Conservation (phyloP, 2,888 invertebrate genomes). For the Rhamnusium bicolor region DNA sequence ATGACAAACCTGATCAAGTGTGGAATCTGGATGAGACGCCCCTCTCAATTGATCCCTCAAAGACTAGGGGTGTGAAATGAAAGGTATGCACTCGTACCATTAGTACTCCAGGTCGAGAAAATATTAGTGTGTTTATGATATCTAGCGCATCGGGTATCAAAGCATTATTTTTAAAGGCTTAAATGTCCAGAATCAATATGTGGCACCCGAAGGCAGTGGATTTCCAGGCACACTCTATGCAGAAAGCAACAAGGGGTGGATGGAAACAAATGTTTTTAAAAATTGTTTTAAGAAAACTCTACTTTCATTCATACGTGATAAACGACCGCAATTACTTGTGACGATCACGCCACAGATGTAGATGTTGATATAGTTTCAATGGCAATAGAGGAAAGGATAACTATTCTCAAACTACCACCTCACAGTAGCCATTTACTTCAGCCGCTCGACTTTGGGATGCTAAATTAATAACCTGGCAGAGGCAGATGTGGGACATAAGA, state of each 20-base stretch:
- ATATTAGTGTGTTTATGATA: no score
- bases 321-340: slow-evolving; percentile 39
- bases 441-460: slow-evolving; percentile 55
- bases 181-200: slow-evolving; percentile 63
- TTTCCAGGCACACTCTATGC: slow-evolving; percentile 57
- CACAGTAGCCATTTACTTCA: not conserved
- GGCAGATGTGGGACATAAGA: not conserved
- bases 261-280: slow-evolving; percentile 45
- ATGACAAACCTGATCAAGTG: no score
- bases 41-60: no score
- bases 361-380: not conserved
- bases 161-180: slow-evolving; percentile 61
- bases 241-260: slow-evolving; percentile 60
- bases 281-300: slow-evolving; percentile 48
- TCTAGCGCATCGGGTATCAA: slow-evolving; percentile 59
- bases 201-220: slow-evolving; percentile 29
- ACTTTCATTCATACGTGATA: slow-evolving; percentile 27
- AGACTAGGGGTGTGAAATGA: no score
- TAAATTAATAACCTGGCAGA: slow-evolving; percentile 44
- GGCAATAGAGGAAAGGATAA: not conserved
- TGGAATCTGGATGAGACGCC: no score
- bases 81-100: no score
- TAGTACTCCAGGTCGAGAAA: no score
- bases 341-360: not conserved
- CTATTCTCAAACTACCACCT: not conserved